These are phyloP conservation scores for Perca schrenkii DNA, from an alignment of 2,113 vertebrate species.

Conservation along the genomic window DNA sequence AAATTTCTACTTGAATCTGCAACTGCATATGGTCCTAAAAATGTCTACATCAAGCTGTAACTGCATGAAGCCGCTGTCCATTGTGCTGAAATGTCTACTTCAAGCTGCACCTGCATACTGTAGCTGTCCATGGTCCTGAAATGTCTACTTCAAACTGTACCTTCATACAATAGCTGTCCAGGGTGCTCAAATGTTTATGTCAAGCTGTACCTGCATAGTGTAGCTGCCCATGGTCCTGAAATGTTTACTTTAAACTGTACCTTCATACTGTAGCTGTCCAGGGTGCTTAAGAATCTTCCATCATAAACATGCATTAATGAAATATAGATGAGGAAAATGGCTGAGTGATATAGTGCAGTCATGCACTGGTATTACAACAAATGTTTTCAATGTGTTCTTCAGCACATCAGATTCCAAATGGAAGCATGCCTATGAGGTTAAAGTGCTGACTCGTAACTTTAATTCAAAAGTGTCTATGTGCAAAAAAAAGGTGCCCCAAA, in stretches of 20 bases:
- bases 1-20: no score
- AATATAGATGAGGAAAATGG: neutral
- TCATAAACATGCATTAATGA: no score
- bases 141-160: neutral
- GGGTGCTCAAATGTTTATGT: neutral
- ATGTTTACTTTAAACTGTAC: neutral
- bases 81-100: neutral
- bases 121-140: conserved; percentile 15
- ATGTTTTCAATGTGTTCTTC: neutral
- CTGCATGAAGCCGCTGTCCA: no score
- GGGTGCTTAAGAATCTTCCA: neutral
- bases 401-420: neutral
- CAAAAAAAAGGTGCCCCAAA: no score
- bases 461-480: neutral
- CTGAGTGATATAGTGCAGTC: neutral
- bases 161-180: neutral
- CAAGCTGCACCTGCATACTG: neutral
- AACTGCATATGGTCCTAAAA: no score
- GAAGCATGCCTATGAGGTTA: neutral
- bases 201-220: neutral
- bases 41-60: no score
- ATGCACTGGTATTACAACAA: neutral
- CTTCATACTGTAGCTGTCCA: neutral
- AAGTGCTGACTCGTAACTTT: conserved; percentile 1
- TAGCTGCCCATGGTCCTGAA: neutral